A percentile compares a stretch with the other conserved stretches of the same genome.
phyloP scores from a whole-genome alignment of 2,888 invertebrate species.

The Caenorhabditis zanzibari region DNA sequence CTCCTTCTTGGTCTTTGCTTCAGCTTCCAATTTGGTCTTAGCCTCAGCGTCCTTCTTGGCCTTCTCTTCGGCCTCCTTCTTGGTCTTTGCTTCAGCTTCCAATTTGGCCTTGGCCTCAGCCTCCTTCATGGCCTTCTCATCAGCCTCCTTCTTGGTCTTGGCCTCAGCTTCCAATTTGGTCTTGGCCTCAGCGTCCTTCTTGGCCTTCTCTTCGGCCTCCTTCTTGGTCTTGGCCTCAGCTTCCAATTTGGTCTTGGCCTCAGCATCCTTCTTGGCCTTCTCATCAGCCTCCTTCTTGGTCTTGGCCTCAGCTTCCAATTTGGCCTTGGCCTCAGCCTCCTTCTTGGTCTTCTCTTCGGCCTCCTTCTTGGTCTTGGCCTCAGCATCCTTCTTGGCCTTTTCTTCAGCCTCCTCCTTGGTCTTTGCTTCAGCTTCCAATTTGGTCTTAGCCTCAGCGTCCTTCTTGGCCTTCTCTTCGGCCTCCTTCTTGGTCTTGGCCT shows the following conservation, averaged over 20 bases:
- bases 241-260: conserved; percentile 14
- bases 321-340: conserved; percentile 19
- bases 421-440: conserved; percentile 8
- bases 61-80: neutral
- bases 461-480: conserved; percentile 18
- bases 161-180: conserved; percentile 18
- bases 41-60: conserved; percentile 35
- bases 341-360: conserved; percentile 42
- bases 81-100: conserved; percentile 28
- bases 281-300: conserved; percentile 21
- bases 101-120: neutral
- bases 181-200: conserved; percentile 8
- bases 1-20: conserved; percentile 43
- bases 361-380: conserved; percentile 22
- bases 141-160: conserved; percentile 25
- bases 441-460: conserved; percentile 18
- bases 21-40: conserved; percentile 40
- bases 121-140: conserved; percentile 19
- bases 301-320: conserved; percentile 31
- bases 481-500: conserved; percentile 22
- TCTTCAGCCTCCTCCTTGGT: conserved; percentile 22
- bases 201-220: conserved; percentile 27
- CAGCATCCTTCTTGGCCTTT: conserved; percentile 36
- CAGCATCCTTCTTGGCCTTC: conserved; percentile 10
- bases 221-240: conserved; percentile 40